These are phyloP conservation scores for Craseonycteris thonglongyai DNA, from an alignment of 2,113 vertebrate species.

Conservation along the genomic window DNA sequence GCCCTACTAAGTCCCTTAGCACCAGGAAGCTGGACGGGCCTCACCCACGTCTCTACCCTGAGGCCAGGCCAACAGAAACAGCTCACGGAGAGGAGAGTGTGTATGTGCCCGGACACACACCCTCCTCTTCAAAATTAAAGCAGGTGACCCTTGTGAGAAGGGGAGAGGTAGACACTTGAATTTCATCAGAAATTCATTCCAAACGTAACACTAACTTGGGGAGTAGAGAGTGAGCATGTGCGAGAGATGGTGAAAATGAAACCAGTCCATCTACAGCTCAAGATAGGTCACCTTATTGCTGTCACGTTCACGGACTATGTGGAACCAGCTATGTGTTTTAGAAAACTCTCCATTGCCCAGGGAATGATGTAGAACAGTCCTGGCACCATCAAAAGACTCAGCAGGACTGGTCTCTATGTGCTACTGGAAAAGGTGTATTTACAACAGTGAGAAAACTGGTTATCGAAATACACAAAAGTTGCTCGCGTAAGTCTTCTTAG, in stretches of 20 bases:
- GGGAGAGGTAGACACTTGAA: neutral
- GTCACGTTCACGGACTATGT: neutral
- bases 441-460: neutral
- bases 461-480: neutral
- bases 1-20: too few relatives aligned
- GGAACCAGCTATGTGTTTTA: neutral
- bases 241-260: neutral
- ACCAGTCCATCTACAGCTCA: neutral
- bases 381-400: rapidly evolving
- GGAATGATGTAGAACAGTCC: neutral
- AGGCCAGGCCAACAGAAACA: neutral
- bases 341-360: neutral
- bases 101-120: rapidly evolving
- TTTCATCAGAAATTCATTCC: neutral
- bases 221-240: neutral
- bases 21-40: too few relatives aligned
- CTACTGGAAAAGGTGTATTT: neutral
- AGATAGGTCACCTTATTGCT: neutral
- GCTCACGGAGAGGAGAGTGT: rapidly evolving
- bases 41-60: rapidly evolving
- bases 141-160: rapidly evolving
- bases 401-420: neutral
- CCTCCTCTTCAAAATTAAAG: neutral
- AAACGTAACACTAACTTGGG: neutral
- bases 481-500: neutral